Evolutionary conservation across 2,797 vertebrate genomes (phyloP).

Genomic region (Hephaestus fuliginosus): DNA sequence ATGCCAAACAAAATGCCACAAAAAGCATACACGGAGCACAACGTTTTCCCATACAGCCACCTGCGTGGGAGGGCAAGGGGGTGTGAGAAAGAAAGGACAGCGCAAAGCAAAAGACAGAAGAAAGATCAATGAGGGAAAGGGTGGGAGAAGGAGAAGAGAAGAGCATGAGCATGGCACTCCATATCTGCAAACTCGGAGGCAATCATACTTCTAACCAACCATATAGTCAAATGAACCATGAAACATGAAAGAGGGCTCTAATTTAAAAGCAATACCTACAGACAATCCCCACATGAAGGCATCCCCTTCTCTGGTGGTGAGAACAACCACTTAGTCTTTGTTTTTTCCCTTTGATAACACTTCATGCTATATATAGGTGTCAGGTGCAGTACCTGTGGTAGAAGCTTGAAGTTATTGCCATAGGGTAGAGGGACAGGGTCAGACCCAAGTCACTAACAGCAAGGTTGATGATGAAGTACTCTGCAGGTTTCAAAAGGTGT

Average conservation of each 20-base stretch:
- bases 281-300: conserved; percentile 8
- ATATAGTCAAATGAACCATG: conserved; percentile 29
- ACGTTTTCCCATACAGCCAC: conserved; percentile 83
- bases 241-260: conserved; percentile 17
- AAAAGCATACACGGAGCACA: conserved; percentile 85
- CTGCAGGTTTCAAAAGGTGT: conserved; percentile 86
- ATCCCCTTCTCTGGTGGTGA: neutral
- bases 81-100: conserved; percentile 40
- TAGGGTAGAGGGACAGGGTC: conserved; percentile 87
- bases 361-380: neutral
- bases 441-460: conserved; percentile 89
- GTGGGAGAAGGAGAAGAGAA: conserved; percentile 22
- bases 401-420: conserved; percentile 88
- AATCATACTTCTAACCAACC: conserved; percentile 35
- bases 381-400: conserved; percentile 84
- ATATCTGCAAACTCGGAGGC: conserved; percentile 26
- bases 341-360: neutral
- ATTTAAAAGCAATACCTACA: neutral
- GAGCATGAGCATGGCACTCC: conserved; percentile 23
- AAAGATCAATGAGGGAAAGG: conserved; percentile 48
- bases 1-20: conserved; percentile 88
- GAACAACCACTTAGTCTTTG: neutral
- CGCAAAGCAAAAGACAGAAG: conserved; percentile 16
- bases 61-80: conserved; percentile 62
- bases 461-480: conserved; percentile 89